Evolutionary conservation across 2,113 vertebrate genomes (phyloP), one percentile per base, ranked within the genome.

Genomic region (Thoracochromis brauschi): DNA sequence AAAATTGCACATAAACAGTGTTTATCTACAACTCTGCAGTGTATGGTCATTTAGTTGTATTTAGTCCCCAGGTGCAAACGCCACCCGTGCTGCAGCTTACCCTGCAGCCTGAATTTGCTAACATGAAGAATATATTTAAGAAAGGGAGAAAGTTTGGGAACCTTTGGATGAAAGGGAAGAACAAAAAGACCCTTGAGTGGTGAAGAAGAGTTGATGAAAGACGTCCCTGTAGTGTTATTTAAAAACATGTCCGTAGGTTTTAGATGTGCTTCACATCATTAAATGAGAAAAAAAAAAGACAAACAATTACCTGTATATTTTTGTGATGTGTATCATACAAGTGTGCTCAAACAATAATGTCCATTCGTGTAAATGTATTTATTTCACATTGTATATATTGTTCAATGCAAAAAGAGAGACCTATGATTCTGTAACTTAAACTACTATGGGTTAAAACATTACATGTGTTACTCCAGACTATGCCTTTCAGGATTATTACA

Each of bases 341-440:
- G 97, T 99, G 98, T 99, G 98, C 97, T 99, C 98, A 98, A 98
- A 97, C 96, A 97, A 97, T 96, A 95, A 98, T 99, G 98, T 99
- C 98, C 98, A 99, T 99, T 98, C 98, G 98, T 99, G 99, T 99
- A 99, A 99, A 99, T 99, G 98, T 99, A 99, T 99, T 99, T 99
- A 99, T 99, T 99, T 99, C 98, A 99, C 99, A 99, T 98, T 99
- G 99, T 99, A 99, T 99, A 99, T 99, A 99, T 98, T 99, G 98
- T 99, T 99, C 98, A 99, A 99, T 99, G 98, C 98, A 98, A 99
- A 99, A 99, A 98, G 98, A 97, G 96, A 97, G 98, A 99, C 97
- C 98, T 99, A 99, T 99, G 98, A 99, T 99, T 99, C 99, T 99
- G 99, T 99, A 99, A 99, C 89, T 96, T 94, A 96, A 94, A 94